Conservation (phyloP, 2,888 invertebrate genomes). For the Dyspetes luteomarginatus region DNA sequence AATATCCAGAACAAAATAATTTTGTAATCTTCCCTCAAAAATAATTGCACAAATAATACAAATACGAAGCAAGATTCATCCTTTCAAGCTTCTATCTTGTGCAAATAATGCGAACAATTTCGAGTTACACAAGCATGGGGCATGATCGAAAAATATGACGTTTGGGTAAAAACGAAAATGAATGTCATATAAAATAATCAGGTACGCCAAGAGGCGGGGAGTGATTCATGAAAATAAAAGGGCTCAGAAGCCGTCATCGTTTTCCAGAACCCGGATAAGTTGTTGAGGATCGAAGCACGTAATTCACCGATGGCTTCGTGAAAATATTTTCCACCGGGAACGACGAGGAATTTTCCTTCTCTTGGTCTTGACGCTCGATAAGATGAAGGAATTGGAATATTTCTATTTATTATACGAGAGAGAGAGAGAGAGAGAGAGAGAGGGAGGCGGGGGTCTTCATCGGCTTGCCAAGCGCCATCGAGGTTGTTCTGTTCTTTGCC, state of each 20-base stretch:
- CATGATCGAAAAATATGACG: not conserved
- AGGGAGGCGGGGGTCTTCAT: no score
- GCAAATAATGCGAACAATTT: no score
- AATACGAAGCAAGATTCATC: no score
- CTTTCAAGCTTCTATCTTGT: no score
- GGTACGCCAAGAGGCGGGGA: not conserved
- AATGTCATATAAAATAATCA: not conserved
- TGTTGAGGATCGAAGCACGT: slow-evolving; percentile 59
- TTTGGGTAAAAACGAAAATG: not conserved
- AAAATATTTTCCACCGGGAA: slow-evolving; percentile 52
- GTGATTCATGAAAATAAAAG: not conserved
- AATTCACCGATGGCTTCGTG: slow-evolving; percentile 50
- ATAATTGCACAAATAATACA: no score
- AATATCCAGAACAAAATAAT: no score
- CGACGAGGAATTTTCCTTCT: slow-evolving; percentile 48
- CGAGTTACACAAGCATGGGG: no score
- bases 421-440: slow-evolving; percentile 55
- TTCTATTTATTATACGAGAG: slow-evolving; percentile 74
- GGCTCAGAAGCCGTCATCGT: slow-evolving; percentile 8
- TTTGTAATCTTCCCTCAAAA: no score
- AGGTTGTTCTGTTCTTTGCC: slow-evolving; percentile 37
- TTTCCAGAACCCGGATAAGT: slow-evolving; percentile 40
- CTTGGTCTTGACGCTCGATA: slow-evolving; percentile 61
- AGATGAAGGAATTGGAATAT: slow-evolving; percentile 75
- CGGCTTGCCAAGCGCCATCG: slow-evolving; percentile 36